Evolutionary conservation across 2,888 invertebrate genomes (phyloP).

Genomic region (Trachelus stipa): DNA sequence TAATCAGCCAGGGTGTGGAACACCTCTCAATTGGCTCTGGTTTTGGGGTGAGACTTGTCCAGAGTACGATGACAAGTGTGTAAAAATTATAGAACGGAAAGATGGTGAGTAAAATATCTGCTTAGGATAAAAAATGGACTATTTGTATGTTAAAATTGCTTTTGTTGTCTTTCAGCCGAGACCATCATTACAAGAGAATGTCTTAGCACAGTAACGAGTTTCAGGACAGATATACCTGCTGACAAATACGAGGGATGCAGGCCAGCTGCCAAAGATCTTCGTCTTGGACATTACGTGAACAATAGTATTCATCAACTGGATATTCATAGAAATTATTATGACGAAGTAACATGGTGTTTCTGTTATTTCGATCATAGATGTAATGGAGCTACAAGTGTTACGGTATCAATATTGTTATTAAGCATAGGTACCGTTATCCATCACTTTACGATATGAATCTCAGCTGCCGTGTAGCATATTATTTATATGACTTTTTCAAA

Average conservation of each 20-base stretch:
- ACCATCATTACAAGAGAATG: slow-evolving; percentile 87
- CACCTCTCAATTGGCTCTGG: slow-evolving; percentile 85
- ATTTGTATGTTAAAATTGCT: slow-evolving; percentile 7
- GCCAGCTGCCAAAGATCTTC: slow-evolving; percentile 81
- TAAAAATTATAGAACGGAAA: slow-evolving; percentile 87
- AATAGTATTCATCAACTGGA: slow-evolving; percentile 88
- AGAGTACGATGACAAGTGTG: slow-evolving; percentile 86
- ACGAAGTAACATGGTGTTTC: slow-evolving; percentile 87
- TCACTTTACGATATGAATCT: neutral
- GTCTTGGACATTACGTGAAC: slow-evolving; percentile 87
- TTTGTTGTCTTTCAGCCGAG: slow-evolving; percentile 71
- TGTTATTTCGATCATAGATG: slow-evolving; percentile 93
- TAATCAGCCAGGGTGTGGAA: slow-evolving; percentile 89
- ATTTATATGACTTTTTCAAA: neutral
- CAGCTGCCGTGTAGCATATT: neutral
- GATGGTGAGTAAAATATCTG: slow-evolving; percentile 74
- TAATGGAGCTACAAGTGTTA: slow-evolving; percentile 70
- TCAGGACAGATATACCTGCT: slow-evolving; percentile 89
- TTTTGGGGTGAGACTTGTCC: slow-evolving; percentile 85
- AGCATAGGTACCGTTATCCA: slow-evolving; percentile 11
- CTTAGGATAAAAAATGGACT: slow-evolving; percentile 10
- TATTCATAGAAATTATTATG: slow-evolving; percentile 85
- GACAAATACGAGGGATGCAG: slow-evolving; percentile 93
- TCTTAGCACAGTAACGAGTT: slow-evolving; percentile 80
- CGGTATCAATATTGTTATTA: slow-evolving; percentile 49